Evolutionary conservation across 2,888 invertebrate genomes (phyloP).

Genomic region (Corbicula japonica): DNA sequence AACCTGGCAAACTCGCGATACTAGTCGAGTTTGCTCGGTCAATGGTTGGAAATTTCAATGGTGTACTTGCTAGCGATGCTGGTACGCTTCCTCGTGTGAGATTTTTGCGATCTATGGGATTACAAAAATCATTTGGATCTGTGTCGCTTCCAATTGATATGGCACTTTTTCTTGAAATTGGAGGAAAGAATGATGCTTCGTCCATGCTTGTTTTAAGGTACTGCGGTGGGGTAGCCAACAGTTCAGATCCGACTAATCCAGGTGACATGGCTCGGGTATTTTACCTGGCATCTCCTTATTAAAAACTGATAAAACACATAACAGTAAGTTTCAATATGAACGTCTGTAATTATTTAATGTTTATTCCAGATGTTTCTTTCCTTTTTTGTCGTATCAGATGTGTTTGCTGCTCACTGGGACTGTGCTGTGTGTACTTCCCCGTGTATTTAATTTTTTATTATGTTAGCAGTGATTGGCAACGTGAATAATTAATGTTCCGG

Average conservation of each 20-base stretch:
- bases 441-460: too few species aligned
- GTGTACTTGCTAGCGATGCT: constrained; percentile 52
- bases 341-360: too few species aligned
- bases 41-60: constrained; percentile 64
- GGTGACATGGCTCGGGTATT: constrained; percentile 46
- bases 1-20: constrained; percentile 60
- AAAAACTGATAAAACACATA: background rate
- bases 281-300: constrained; percentile 21
- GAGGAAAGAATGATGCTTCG: constrained; percentile 58
- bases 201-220: constrained; percentile 43
- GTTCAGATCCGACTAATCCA: constrained; percentile 46
- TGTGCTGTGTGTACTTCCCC: too few species aligned
- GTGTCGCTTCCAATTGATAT: constrained; percentile 49
- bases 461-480: too few species aligned
- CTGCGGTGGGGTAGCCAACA: constrained; percentile 53
- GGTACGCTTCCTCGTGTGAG: constrained; percentile 59
- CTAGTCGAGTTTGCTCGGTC: constrained; percentile 64
- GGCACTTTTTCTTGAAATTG: constrained; percentile 57
- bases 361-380: too few species aligned
- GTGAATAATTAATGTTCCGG: too few species aligned
- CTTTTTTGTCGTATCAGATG: too few species aligned
- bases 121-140: constrained; percentile 54
- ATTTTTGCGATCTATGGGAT: constrained; percentile 24
- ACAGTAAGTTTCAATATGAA: too few species aligned
- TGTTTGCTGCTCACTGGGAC: too few species aligned